A percentile compares a stretch with the other conserved stretches of the same genome.
phyloP scores from a whole-genome alignment of 2,888 invertebrate genomes.

The Willowsia nigromaculata region DNA sequence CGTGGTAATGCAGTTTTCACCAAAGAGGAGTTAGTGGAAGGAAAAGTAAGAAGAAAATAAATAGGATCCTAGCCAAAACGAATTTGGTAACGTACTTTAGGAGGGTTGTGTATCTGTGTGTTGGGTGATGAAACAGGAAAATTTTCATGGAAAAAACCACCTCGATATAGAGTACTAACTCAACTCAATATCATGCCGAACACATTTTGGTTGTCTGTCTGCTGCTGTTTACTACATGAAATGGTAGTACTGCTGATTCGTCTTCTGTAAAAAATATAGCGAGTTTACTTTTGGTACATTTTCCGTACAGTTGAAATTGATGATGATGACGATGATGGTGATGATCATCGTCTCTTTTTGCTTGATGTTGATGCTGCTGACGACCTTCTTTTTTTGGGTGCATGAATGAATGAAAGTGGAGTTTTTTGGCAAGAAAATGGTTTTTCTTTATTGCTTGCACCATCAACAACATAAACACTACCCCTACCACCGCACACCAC shows the following conservation, averaged over 20 bases:
- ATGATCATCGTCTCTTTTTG: conserved; percentile 25
- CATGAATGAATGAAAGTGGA: conserved; percentile 64
- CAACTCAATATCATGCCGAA: conserved; percentile 17
- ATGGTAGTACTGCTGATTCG: background rate
- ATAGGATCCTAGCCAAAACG: conserved; percentile 34
- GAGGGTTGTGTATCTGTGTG: background rate
- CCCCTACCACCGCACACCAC: conserved; percentile 10
- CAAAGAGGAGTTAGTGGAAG: background rate
- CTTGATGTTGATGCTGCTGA: conserved; percentile 63
- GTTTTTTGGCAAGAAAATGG: conserved; percentile 60
- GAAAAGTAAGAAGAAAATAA: background rate
- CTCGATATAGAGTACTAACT: background rate
- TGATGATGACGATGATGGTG: conserved; percentile 39
- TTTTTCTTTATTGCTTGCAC: conserved; percentile 53
- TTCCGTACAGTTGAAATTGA: conserved; percentile 29
- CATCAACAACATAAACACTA: conserved; percentile 29
- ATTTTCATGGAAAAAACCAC: conserved; percentile 7
- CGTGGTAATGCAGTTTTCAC: conserved; percentile 44
- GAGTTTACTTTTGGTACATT: background rate
- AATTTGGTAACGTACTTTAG: conserved; percentile 13
- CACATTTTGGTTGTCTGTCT: conserved; percentile 3
- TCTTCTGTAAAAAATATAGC: background rate
- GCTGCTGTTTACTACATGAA: background rate
- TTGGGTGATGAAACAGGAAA: background rate
- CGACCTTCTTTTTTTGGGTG: conserved; percentile 61